phyloP scores from a whole-genome alignment of 2,888 invertebrate genomes.

The Eubasilissa splendida region DNA sequence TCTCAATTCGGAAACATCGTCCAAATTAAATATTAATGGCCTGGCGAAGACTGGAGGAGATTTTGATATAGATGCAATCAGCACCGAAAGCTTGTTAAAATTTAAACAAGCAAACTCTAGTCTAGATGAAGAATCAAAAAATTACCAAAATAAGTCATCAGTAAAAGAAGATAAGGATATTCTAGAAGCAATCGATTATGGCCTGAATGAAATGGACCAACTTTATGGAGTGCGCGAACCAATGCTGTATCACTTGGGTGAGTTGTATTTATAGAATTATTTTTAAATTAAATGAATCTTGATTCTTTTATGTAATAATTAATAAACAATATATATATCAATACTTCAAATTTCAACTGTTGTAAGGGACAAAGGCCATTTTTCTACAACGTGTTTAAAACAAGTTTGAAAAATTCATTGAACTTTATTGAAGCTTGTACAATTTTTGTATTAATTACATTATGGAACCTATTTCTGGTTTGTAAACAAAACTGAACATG shows the following conservation, averaged over 20 bases:
- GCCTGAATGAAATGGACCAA: constrained; percentile 78
- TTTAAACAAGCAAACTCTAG: neutral
- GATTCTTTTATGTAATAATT: too few relatives aligned
- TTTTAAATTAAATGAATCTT: too few relatives aligned
- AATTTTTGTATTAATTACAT: too few relatives aligned
- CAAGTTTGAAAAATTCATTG: too few relatives aligned
- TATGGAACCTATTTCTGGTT: too few relatives aligned
- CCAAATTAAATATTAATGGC: neutral
- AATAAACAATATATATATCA: too few relatives aligned
- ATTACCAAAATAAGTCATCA: constrained; percentile 58
- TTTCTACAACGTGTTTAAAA: neutral
- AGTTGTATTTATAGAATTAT: constrained; percentile 54
- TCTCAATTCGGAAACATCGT: neutral
- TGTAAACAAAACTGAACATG: too few relatives aligned
- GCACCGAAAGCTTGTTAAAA: constrained; percentile 3
- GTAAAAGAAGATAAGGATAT: constrained; percentile 66
- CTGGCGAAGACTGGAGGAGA: constrained; percentile 46
- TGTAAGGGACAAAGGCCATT: too few relatives aligned
- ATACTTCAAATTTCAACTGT: too few relatives aligned
- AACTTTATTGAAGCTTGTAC: too few relatives aligned
- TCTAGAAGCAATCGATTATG: constrained; percentile 79
- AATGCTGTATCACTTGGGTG: constrained; percentile 75
- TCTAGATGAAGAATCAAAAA: neutral
- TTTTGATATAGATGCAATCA: constrained; percentile 20
- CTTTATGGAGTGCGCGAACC: constrained; percentile 75